Evolutionary conservation across 2,888 invertebrate genomes (phyloP).

Genomic region (Timema cristinae): DNA sequence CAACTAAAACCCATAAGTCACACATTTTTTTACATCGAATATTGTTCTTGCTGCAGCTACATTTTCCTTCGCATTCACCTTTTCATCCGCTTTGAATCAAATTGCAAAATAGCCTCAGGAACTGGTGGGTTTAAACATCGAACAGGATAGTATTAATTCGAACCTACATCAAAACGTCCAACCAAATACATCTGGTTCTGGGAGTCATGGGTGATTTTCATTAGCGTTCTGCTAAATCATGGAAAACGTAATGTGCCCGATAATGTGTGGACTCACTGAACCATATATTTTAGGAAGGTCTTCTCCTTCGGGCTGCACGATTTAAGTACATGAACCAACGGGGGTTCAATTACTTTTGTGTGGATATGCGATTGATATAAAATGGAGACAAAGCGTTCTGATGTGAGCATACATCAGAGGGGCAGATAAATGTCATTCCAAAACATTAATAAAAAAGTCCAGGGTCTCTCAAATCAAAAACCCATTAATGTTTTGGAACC

Average conservation of each 20-base stretch:
- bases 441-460: background rate
- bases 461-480: background rate
- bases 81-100: background rate
- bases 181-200: background rate
- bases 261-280: background rate
- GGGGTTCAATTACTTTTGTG: background rate
- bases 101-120: background rate
- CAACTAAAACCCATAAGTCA: background rate
- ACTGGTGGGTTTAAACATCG: background rate
- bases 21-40: background rate
- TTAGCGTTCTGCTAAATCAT: background rate
- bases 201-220: background rate
- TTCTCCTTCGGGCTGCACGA: background rate
- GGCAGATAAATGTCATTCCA: constrained; percentile 2
- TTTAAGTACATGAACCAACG: constrained; percentile 1
- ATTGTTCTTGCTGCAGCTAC: constrained; percentile 9
- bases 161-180: constrained; percentile 2
- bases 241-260: constrained; percentile 1
- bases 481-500: background rate
- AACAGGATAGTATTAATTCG: background rate
- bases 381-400: constrained; percentile 1
- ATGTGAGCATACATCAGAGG: background rate
- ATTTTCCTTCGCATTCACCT: constrained; percentile 4
- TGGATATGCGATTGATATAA: background rate
- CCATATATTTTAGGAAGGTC: background rate